phyloP scores from a whole-genome alignment of 92 coral and sea anemone species.

The Epizoanthus stellaris region DNA sequence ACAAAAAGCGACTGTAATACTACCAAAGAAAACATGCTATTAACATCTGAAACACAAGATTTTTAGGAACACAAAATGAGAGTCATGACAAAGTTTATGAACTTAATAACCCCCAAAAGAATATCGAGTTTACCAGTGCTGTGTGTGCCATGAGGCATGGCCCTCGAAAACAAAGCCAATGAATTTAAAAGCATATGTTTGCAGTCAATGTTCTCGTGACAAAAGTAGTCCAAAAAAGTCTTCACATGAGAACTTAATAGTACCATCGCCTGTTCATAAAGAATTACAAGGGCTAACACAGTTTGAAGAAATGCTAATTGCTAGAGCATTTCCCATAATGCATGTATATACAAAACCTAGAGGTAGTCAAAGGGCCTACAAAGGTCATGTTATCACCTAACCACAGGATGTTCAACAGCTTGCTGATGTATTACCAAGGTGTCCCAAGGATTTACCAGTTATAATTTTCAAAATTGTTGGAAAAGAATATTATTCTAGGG shows the following conservation, averaged over 20 bases:
- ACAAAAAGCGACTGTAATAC: no score
- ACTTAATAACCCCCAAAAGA: no score
- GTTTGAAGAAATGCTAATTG: slow-evolving; percentile 69
- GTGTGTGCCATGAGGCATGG: slow-evolving; percentile 52
- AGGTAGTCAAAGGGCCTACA: slow-evolving; percentile 76
- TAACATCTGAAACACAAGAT: no score
- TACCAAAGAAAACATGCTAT: no score
- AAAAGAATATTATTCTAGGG: slow-evolving; percentile 53
- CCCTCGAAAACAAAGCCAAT: slow-evolving; percentile 58
- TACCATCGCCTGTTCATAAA: slow-evolving; percentile 68
- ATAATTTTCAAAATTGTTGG: slow-evolving; percentile 56
- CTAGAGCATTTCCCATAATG: slow-evolving; percentile 72
- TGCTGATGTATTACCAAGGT: slow-evolving; percentile 60
- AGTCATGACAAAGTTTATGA: no score
- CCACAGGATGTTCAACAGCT: slow-evolving; percentile 72
- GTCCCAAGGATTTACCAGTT: slow-evolving; percentile 58
- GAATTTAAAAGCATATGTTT: slow-evolving; percentile 45
- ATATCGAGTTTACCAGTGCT: slow-evolving; percentile 59
- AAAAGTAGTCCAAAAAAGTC: slow-evolving; percentile 61
- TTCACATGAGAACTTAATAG: slow-evolving; percentile 60
- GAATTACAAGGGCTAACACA: slow-evolving; percentile 67
- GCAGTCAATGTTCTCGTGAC: slow-evolving; percentile 57
- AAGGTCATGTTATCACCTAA: slow-evolving; percentile 64
- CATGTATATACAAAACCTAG: slow-evolving; percentile 65
- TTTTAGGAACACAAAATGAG: no score